A percentile compares a stretch with the other conserved stretches of the same genome.
Evolutionary conservation across 2,797 vertebrate genomes (phyloP).

Genomic region (Orientallactaga sibirica): DNA sequence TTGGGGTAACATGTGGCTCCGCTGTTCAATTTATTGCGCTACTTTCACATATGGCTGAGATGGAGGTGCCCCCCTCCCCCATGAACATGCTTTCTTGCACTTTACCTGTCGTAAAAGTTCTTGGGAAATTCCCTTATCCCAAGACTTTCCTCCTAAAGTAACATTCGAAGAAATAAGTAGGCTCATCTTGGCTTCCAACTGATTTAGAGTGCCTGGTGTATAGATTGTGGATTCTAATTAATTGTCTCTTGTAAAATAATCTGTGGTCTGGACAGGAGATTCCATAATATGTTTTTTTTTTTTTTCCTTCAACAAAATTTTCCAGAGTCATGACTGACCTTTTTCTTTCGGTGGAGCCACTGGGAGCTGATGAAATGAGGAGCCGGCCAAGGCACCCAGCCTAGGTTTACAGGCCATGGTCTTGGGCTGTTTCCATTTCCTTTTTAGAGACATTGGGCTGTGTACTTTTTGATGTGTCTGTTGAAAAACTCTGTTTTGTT

Average conservation of each 20-base stretch:
- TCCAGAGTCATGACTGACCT: conserved; percentile 77
- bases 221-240: conserved; percentile 58
- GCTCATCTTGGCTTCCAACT: not conserved
- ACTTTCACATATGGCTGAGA: not conserved
- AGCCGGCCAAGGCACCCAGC: conserved; percentile 14
- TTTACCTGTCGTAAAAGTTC: conserved; percentile 10
- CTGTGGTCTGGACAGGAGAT: conserved; percentile 66
- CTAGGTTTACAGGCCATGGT: conserved; percentile 29
- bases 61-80: not conserved
- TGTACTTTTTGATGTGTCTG: conserved; percentile 47
- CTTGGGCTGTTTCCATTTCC: conserved; percentile 60
- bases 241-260: conserved; percentile 76
- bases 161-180: not conserved
- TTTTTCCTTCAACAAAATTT: conserved; percentile 73
- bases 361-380: conserved; percentile 50
- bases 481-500: conserved; percentile 37
- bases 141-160: not conserved
- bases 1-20: not conserved
- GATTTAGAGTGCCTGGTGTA: not conserved
- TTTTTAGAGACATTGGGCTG: conserved; percentile 58
- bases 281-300: conserved; percentile 54
- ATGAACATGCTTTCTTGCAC: not conserved
- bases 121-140: not conserved
- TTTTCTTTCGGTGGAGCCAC: conserved; percentile 62
- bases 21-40: not conserved